phyloP scores from a whole-genome alignment of 2,888 invertebrate species.

The Folsomia candida region DNA sequence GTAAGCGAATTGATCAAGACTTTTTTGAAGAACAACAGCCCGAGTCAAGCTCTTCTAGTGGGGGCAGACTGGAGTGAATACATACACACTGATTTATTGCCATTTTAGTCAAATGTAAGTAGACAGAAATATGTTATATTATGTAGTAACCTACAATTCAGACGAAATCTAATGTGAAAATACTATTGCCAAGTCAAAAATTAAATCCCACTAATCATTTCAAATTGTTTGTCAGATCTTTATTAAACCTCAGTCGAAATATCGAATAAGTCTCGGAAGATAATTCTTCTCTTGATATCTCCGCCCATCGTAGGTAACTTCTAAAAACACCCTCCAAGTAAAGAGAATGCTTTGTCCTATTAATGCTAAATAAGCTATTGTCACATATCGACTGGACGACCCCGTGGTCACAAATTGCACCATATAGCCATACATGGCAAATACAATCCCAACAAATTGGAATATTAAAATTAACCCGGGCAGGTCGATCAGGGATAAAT shows the following conservation, averaged over 20 bases:
- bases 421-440: conserved; percentile 12
- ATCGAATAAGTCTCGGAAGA: too few species aligned
- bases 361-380: background rate
- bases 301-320: conserved; percentile 33
- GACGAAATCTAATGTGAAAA: too few species aligned
- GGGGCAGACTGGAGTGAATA: too few species aligned
- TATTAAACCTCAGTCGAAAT: background rate
- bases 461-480: conserved; percentile 40
- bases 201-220: too few species aligned
- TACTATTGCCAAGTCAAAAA: too few species aligned
- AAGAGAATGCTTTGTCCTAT: conserved; percentile 20
- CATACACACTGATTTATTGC: too few species aligned
- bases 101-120: too few species aligned
- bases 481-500: conserved; percentile 31
- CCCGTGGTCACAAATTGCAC: background rate
- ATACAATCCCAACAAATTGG: background rate
- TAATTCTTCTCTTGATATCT: conserved; percentile 27
- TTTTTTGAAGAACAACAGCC: conserved; percentile 60
- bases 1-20: conserved; percentile 76
- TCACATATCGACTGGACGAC: background rate
- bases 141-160: too few species aligned
- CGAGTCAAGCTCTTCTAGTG: background rate
- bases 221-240: too few species aligned
- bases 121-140: too few species aligned
- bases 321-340: conserved; percentile 25